Percentiles rank a stretch among this genome's conserved stretches.
These are phyloP conservation scores for Hystrix cristata DNA, from an alignment of 2,113 vertebrate species.

Conservation along the genomic window DNA sequence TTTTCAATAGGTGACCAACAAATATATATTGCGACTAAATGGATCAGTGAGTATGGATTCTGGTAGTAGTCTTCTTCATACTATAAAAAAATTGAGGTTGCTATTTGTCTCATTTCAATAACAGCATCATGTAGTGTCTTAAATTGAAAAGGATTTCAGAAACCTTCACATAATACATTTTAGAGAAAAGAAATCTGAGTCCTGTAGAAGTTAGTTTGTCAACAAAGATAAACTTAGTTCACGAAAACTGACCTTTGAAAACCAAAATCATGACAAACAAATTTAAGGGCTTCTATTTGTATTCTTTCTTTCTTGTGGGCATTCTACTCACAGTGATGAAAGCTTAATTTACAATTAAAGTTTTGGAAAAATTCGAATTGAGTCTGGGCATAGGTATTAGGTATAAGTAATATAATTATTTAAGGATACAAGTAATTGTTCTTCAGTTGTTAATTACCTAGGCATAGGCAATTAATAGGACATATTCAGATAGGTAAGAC, in stretches of 20 bases:
- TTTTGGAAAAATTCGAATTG: neutral
- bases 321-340: neutral
- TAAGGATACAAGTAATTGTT: neutral
- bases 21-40: neutral
- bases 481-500: neutral
- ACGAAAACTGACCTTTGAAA: slow-evolving; percentile 1
- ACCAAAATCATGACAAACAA: neutral
- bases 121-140: neutral
- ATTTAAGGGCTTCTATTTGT: neutral
- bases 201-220: neutral
- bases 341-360: neutral
- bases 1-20: neutral
- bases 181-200: slow-evolving; percentile 10
- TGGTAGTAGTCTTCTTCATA: neutral
- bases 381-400: neutral
- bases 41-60: neutral
- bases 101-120: neutral
- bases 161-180: neutral
- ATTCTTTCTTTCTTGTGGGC: neutral
- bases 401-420: neutral
- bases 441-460: neutral
- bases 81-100: neutral
- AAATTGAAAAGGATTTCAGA: neutral
- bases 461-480: neutral
- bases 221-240: neutral